Evolutionary conservation across 1,140 invertebrate species (phyloP).

Genomic region (Acromyrmex charruanus): DNA sequence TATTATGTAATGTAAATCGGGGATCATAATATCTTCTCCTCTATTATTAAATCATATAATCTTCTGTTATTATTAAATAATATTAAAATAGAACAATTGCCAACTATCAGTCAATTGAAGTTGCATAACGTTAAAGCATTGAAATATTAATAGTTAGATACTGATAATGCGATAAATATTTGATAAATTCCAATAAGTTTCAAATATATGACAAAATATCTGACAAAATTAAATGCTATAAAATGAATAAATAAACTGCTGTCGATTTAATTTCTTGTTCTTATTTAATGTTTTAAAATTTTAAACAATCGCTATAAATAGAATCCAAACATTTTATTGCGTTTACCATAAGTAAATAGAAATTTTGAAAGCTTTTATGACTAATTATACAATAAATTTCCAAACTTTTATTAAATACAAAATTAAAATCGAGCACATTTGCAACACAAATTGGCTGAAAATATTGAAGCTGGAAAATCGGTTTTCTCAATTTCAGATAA

Average conservation of each 20-base stretch:
- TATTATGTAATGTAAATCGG: too few species aligned
- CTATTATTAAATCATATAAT: too few species aligned
- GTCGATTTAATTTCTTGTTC: neutral
- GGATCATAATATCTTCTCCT: too few species aligned
- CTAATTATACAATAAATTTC: constrained; percentile 6
- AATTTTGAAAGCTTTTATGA: neutral
- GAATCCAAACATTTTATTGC: neutral
- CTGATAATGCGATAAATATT: neutral
- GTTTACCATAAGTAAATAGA: neutral
- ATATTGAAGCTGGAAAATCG: constrained; percentile 9
- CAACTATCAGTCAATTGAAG: neutral
- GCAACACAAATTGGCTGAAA: neutral
- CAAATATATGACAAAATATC: neutral
- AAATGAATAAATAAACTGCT: neutral
- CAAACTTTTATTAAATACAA: neutral
- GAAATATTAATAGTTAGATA: neutral
- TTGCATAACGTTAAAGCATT: too few species aligned
- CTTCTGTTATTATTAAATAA: neutral
- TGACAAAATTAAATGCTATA: neutral
- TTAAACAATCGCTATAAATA: neutral
- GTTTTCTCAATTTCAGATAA: constrained; percentile 90
- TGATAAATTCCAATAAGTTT: neutral
- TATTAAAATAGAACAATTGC: neutral
- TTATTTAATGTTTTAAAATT: neutral
- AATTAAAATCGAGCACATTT: neutral